Conservation (phyloP, 2,113 vertebrate genomes). For the Felis catus region DNA sequence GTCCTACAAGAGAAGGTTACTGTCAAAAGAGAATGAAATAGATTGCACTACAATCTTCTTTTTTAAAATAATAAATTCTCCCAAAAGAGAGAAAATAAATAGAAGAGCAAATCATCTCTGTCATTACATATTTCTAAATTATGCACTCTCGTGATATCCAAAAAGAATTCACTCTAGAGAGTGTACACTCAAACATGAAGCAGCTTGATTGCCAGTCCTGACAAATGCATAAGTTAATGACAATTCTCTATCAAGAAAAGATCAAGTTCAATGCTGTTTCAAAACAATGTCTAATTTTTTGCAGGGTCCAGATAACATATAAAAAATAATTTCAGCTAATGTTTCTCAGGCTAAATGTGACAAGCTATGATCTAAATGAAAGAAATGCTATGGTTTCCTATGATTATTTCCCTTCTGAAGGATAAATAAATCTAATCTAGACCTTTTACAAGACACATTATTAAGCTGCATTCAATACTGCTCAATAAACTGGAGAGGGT, state of each 20-base stretch:
- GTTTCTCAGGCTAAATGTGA: slow-evolving; percentile 24
- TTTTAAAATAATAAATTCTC: slow-evolving; percentile 52
- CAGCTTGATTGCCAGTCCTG: background rate
- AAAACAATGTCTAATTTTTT: slow-evolving; percentile 41
- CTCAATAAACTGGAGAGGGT: background rate
- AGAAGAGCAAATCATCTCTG: slow-evolving; percentile 40
- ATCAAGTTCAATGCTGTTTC: slow-evolving; percentile 13
- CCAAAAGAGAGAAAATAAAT: slow-evolving; percentile 40
- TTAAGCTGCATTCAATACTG: background rate
- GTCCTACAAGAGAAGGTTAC: background rate
- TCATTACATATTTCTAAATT: slow-evolving; percentile 25
- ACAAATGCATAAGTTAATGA: slow-evolving; percentile 39
- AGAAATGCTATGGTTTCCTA: background rate
- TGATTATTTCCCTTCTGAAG: slow-evolving; percentile 42
- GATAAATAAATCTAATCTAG: slow-evolving; percentile 42
- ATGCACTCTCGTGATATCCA: background rate
- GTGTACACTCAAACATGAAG: slow-evolving; percentile 20
- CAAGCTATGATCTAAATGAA: background rate
- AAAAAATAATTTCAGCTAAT: slow-evolving; percentile 31
- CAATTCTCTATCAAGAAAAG: background rate
- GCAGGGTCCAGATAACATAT: background rate
- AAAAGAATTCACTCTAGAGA: background rate
- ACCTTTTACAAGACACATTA: background rate
- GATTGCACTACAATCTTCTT: background rate
- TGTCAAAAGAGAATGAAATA: background rate